Conservation (phyloP, 1,140 invertebrate species). For the Coenobita brevimanus region DNA sequence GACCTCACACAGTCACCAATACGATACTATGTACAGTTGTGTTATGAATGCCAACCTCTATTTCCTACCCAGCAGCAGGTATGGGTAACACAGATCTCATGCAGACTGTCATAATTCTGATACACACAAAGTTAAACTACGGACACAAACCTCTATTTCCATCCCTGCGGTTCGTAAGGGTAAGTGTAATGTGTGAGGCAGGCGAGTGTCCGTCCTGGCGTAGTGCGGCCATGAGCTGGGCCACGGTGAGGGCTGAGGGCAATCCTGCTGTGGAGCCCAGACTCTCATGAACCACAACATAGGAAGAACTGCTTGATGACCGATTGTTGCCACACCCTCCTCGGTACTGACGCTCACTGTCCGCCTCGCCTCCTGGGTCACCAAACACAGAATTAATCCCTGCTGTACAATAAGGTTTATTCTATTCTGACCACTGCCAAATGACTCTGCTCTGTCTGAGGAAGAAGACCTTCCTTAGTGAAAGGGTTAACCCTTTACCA, state of each 20-base stretch:
- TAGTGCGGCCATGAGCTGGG: conserved; percentile 54
- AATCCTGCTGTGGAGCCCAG: conserved; percentile 41
- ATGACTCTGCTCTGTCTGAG: too few species aligned
- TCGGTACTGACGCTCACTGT: not conserved
- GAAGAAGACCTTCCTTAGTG: too few species aligned
- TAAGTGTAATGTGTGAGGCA: conserved; percentile 44
- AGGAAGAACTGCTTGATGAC: conserved; percentile 37
- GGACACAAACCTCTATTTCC: conserved; percentile 30
- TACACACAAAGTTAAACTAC: not conserved
- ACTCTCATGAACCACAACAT: conserved; percentile 49
- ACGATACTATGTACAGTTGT: too few species aligned
- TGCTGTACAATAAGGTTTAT: too few species aligned
- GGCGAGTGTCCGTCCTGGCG: conserved; percentile 52
- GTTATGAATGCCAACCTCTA: too few species aligned
- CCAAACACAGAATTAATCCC: too few species aligned
- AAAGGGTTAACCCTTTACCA: too few species aligned
- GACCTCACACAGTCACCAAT: too few species aligned
- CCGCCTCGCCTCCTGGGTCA: conserved; percentile 21
- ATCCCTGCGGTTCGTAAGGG: conserved; percentile 50
- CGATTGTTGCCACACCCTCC: not conserved
- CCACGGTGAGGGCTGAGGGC: conserved; percentile 48
- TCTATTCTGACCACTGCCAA: conserved; percentile 24
- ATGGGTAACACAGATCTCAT: too few species aligned
- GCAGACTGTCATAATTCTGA: too few species aligned
- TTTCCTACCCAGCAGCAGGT: too few species aligned